Conservation (phyloP, 2,888 invertebrate species). For the Lycaena phlaeas region DNA sequence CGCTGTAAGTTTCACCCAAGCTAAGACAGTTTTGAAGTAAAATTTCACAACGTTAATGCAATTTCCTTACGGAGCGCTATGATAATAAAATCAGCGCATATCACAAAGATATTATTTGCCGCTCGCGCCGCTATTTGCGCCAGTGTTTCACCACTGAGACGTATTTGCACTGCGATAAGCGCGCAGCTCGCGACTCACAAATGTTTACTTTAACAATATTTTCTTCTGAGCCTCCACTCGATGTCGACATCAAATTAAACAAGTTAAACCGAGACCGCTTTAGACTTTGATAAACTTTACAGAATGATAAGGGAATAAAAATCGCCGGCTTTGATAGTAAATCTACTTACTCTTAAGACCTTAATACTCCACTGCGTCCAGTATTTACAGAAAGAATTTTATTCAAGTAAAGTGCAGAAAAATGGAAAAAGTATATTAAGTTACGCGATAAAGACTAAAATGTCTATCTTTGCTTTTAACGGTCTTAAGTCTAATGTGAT, state of each 20-base stretch:
- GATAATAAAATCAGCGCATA: slow-evolving; percentile 23
- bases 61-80: slow-evolving; percentile 23
- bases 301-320: slow-evolving; percentile 31
- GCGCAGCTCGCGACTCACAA: slow-evolving; percentile 40
- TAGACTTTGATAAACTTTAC: slow-evolving; percentile 52
- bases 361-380: neutral
- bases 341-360: slow-evolving; percentile 8
- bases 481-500: no score
- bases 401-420: neutral
- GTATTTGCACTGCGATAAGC: slow-evolving; percentile 45
- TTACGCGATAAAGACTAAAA: no score
- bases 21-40: slow-evolving; percentile 5
- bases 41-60: slow-evolving; percentile 13
- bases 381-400: neutral
- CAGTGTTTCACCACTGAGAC: slow-evolving; percentile 30
- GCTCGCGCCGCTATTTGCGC: slow-evolving; percentile 19
- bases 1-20: no score
- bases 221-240: slow-evolving; percentile 48
- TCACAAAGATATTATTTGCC: slow-evolving; percentile 19
- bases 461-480: no score
- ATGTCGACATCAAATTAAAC: slow-evolving; percentile 67
- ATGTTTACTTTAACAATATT: slow-evolving; percentile 65
- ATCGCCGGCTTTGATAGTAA: slow-evolving; percentile 18
- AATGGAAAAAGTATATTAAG: neutral
- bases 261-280: slow-evolving; percentile 43